Percentiles rank a stretch among this genome's conserved stretches.
Evolutionary conservation across 2,113 vertebrate species (phyloP).

Genomic region (Cygnus atratus): DNA sequence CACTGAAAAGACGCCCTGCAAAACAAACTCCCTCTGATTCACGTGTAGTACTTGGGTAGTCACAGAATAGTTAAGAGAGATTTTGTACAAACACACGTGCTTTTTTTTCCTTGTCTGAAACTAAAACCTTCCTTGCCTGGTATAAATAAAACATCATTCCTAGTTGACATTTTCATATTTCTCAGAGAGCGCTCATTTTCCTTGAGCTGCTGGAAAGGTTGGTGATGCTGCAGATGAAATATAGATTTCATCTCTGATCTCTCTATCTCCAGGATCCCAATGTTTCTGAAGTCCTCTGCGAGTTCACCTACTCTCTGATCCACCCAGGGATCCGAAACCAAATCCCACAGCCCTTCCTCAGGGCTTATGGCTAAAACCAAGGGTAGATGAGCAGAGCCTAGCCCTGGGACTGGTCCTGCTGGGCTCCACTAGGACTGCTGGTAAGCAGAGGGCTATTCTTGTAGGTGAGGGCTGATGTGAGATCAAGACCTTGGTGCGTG

Average conservation of each 20-base stretch:
- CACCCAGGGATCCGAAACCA: accelerated
- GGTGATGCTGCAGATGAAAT: neutral
- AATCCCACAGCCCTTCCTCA: neutral
- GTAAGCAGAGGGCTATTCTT: neutral
- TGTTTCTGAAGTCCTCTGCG: neutral
- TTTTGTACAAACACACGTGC: neutral
- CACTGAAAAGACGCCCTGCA: accelerated
- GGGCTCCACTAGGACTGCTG: neutral
- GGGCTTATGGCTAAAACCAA: neutral
- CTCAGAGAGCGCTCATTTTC: neutral
- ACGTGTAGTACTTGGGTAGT: neutral
- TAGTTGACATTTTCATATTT: neutral
- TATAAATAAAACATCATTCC: neutral
- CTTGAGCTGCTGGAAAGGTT: neutral
- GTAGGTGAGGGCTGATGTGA: neutral
- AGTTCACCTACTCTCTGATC: neutral
- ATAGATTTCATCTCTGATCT: neutral
- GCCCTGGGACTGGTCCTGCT: neutral
- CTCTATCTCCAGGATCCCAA: neutral
- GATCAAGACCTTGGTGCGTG: neutral
- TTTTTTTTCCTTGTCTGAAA: neutral
- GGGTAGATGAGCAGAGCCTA: neutral
- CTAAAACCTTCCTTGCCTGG: neutral
- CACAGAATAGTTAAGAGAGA: neutral
- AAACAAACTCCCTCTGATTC: neutral